These are phyloP conservation scores for Trichonephila clavipes DNA, from an alignment of 1,140 invertebrate species.

Conservation along the genomic window DNA sequence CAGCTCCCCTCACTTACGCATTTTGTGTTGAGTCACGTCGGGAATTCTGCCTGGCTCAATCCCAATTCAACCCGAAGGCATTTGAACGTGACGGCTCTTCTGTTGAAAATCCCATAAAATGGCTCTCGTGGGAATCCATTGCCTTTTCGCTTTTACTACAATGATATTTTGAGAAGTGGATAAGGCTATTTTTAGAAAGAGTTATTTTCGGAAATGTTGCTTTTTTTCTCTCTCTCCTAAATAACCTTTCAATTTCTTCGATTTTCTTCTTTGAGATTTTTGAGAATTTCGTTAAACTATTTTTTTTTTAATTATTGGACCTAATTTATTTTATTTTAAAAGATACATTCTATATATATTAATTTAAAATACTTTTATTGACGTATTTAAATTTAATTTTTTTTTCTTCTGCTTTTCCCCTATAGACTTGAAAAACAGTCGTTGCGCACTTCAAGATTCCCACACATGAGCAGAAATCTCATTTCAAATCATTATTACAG, in stretches of 20 bases:
- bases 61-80: background rate
- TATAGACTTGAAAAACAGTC: no score
- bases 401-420: no score
- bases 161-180: background rate
- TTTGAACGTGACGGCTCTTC: constrained; percentile 6
- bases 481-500: no score
- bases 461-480: no score
- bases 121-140: background rate
- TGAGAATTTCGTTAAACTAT: no score
- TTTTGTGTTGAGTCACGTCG: constrained; percentile 2
- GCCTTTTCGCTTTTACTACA: background rate
- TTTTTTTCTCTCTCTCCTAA: background rate
- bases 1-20: background rate
- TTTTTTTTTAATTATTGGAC: no score
- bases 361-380: no score
- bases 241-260: background rate
- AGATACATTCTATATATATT: no score
- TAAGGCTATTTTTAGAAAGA: background rate
- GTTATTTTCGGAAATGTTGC: background rate
- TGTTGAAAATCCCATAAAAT: constrained; percentile 58
- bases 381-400: no score
- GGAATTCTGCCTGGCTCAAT: background rate
- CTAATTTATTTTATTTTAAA: no score
- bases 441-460: no score
- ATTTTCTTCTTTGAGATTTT: background rate